Evolutionary conservation across 2,888 invertebrate genomes (phyloP).

Genomic region (Scaptomyza parva): DNA sequence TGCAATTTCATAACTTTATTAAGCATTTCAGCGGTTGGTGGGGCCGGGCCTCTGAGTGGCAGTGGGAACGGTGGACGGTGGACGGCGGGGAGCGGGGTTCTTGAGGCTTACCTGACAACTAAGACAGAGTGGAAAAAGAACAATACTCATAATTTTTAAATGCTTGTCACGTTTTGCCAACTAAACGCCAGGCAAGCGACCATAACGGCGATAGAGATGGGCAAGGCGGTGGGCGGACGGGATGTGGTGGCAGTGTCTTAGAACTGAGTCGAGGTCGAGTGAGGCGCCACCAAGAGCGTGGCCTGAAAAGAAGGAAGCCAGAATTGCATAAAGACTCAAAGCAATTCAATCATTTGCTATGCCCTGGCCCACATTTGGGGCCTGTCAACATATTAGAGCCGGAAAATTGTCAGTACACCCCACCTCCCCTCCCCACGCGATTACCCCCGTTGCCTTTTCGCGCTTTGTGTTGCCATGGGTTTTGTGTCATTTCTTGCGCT

Average conservation of each 20-base stretch:
- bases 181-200: conserved; percentile 60
- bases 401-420: not conserved
- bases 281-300: conserved; percentile 53
- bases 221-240: not conserved
- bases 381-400: conserved; percentile 17
- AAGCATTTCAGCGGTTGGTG: no score
- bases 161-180: conserved; percentile 56
- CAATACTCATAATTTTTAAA: conserved; percentile 36
- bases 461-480: conserved; percentile 35
- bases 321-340: conserved; percentile 50
- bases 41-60: no score
- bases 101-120: conserved; percentile 50
- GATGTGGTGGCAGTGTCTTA: not conserved
- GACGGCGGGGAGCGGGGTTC: no score
- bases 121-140: conserved; percentile 15
- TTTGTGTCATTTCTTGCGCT: conserved; percentile 23
- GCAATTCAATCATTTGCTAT: conserved; percentile 73
- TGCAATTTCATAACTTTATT: conserved; percentile 79
- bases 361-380: conserved; percentile 56
- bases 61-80: no score
- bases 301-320: conserved; percentile 27
- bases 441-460: not conserved
- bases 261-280: conserved; percentile 22
- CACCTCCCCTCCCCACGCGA: not conserved
- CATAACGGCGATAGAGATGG: conserved; percentile 16